A percentile compares a stretch with the other conserved stretches of the same genome.
phyloP scores from a whole-genome alignment of 2,888 invertebrate genomes.

The Brachyopa scutellaris region DNA sequence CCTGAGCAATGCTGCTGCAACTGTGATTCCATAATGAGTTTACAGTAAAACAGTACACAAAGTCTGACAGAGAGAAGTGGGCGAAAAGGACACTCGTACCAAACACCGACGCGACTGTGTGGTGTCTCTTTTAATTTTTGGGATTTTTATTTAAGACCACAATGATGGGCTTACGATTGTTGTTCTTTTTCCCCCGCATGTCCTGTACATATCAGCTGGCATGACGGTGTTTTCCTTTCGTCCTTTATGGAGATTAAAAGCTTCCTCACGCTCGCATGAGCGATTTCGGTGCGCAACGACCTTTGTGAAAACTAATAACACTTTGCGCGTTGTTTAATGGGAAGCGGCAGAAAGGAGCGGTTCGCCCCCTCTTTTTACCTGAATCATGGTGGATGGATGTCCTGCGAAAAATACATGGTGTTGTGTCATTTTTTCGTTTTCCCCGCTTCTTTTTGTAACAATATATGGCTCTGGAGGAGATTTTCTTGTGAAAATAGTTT shows the following conservation, averaged over 20 bases:
- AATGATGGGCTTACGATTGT: slow-evolving; percentile 42
- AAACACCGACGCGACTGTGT: no score
- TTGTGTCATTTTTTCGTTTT: not conserved
- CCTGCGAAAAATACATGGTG: not conserved
- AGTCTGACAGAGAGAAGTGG: no score
- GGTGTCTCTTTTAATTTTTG: slow-evolving; percentile 12
- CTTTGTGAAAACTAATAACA: slow-evolving; percentile 49
- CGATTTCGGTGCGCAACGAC: slow-evolving; percentile 1
- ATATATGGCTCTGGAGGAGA: not conserved
- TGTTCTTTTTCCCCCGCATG: slow-evolving; percentile 13
- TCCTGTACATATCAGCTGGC: slow-evolving; percentile 21
- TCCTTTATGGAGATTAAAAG: slow-evolving; percentile 38
- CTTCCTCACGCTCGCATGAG: slow-evolving; percentile 13
- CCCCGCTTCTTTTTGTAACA: not conserved
- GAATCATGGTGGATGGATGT: not conserved
- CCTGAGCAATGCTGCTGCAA: not conserved
- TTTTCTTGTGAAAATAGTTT: not conserved
- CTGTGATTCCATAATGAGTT: slow-evolving; percentile 42
- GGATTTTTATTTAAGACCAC: slow-evolving; percentile 58
- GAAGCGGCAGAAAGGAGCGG: not conserved
- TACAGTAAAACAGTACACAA: slow-evolving; percentile 58
- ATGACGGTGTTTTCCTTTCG: slow-evolving; percentile 2
- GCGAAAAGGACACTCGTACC: no score
- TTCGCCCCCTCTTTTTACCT: no score
- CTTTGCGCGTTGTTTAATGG: slow-evolving; percentile 31